Percentiles rank a stretch among this genome's conserved stretches.
These are phyloP conservation scores for Drosophila testacea DNA, from an alignment of 2,888 invertebrate genomes.

Conservation along the genomic window DNA sequence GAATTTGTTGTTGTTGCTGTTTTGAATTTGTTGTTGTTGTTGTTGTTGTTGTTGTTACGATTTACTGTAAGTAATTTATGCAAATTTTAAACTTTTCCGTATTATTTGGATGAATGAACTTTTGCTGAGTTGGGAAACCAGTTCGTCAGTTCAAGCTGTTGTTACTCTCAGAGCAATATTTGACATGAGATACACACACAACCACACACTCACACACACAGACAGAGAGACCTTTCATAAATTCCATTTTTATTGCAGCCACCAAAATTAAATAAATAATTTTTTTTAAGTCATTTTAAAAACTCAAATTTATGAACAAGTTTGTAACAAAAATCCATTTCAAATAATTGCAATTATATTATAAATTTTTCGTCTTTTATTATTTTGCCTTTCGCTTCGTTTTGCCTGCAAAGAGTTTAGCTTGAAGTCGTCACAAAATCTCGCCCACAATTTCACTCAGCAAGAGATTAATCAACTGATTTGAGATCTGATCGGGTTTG, in stretches of 20 bases:
- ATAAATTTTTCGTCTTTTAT: slow-evolving; percentile 3
- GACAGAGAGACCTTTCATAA: slow-evolving; percentile 60
- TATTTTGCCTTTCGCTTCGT: slow-evolving; percentile 18
- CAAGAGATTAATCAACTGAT: slow-evolving; percentile 58
- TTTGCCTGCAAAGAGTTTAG: slow-evolving; percentile 19
- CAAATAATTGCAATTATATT: slow-evolving; percentile 28
- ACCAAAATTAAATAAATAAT: slow-evolving; percentile 39
- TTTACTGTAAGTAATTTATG: slow-evolving; percentile 72
- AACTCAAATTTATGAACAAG: slow-evolving; percentile 50
- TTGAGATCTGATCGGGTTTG: slow-evolving; percentile 6
- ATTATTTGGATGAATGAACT: slow-evolving; percentile 82
- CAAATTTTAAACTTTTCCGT: slow-evolving; percentile 80
- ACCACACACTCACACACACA: slow-evolving; percentile 10
- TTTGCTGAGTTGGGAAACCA: slow-evolving; percentile 61
- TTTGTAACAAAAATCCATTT: slow-evolving; percentile 28
- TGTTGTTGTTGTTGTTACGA: slow-evolving; percentile 31
- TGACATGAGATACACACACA: slow-evolving; percentile 27
- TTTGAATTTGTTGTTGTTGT: slow-evolving; percentile 20
- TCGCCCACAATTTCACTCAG: slow-evolving; percentile 57
- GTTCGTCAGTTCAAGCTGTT: slow-evolving; percentile 45
- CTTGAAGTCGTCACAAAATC: slow-evolving; percentile 14
- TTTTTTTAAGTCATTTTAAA: slow-evolving; percentile 18
- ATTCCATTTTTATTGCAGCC: slow-evolving; percentile 63
- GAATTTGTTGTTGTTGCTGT: slow-evolving; percentile 22
- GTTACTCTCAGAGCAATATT: slow-evolving; percentile 30